Evolutionary conservation across 2,797 vertebrate species (phyloP), one percentile per base, ranked within the genome.

Genomic region (Sebastes oblongus): DNA sequence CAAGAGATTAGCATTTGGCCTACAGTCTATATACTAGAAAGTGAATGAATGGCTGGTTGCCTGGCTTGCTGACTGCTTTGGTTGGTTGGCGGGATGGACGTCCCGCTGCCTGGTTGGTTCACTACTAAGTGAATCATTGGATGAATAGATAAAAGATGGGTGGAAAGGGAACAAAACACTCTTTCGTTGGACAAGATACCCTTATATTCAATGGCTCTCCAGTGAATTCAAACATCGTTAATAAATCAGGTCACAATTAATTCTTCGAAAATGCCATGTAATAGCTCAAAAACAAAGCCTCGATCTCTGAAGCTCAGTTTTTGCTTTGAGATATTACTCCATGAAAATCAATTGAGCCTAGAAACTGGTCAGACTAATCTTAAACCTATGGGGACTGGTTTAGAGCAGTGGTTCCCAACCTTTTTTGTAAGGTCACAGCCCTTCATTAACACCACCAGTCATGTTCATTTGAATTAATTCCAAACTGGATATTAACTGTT

Each of bases 1-100:
- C 87, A 93, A 62, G 86, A 87, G 84, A 94, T 94, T 90, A 93
- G 82, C 85, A 88, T 91, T 90, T 84, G 89, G 80, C 86, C 83
- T 70, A 59, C 72, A 88, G 89, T 93, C 88, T 88, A 91, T 94
- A 77, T 71, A 72, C 70, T 70, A 52, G 60, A 29, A 66, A 75
- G 71, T 85, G 77, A 86, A 78, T 75, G 78, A 86, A 58, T 18
- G 62, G 67, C 81, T 29, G 60, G 34, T 60, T 39, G 46, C 66
- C 22, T 32, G 39, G 69, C 70, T 78, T 20, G 22, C 56, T 58
- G 74, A 62, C 25, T 79, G 75, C 14, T 56, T 42, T 39, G 72
- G 72, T 46, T 55, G 56, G 39, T 56, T 27, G 52, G 46, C 12
- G 60, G 75, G 75, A 61, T n/a, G 18, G 58, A 36, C 24, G 73